Percentiles rank a stretch among this genome's conserved stretches.
Conservation (phyloP, 2,113 vertebrate genomes). For the Solea senegalensis region DNA sequence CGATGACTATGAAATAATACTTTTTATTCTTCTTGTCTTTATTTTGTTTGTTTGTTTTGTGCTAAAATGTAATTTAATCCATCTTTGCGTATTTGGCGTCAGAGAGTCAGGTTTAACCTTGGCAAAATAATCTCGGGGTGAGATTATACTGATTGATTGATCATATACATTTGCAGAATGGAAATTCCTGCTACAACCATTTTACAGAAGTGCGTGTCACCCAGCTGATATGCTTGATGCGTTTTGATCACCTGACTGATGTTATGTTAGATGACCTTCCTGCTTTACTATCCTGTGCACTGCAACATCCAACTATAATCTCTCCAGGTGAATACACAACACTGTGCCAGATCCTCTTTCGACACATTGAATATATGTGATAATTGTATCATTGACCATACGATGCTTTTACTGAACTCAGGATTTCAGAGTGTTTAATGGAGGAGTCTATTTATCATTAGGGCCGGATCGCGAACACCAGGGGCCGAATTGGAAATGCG, state of each 20-base stretch:
- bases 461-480: no score
- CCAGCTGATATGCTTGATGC: slow-evolving; percentile 40
- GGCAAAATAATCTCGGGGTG: slow-evolving; percentile 53
- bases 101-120: slow-evolving; percentile 64
- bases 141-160: slow-evolving; percentile 73
- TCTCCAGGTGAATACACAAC: slow-evolving; percentile 57
- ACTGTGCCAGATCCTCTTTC: slow-evolving; percentile 33
- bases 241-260: slow-evolving; percentile 64
- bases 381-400: no score
- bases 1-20: slow-evolving; percentile 32
- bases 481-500: no score
- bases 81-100: slow-evolving; percentile 35
- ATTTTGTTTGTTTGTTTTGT: slow-evolving; percentile 5
- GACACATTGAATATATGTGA: no score
- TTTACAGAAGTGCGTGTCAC: slow-evolving; percentile 35
- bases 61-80: slow-evolving; percentile 45
- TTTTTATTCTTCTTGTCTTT: background rate
- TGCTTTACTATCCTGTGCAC: slow-evolving; percentile 34
- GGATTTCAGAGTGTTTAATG: slow-evolving; percentile 10
- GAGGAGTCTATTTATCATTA: background rate
- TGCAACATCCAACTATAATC: slow-evolving; percentile 71
- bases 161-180: slow-evolving; percentile 73
- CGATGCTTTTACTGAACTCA: no score
- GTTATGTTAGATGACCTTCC: slow-evolving; percentile 49
- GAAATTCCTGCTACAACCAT: slow-evolving; percentile 46